phyloP scores from a whole-genome alignment of 2,888 invertebrate genomes.

The Bruchidius siliquastri region DNA sequence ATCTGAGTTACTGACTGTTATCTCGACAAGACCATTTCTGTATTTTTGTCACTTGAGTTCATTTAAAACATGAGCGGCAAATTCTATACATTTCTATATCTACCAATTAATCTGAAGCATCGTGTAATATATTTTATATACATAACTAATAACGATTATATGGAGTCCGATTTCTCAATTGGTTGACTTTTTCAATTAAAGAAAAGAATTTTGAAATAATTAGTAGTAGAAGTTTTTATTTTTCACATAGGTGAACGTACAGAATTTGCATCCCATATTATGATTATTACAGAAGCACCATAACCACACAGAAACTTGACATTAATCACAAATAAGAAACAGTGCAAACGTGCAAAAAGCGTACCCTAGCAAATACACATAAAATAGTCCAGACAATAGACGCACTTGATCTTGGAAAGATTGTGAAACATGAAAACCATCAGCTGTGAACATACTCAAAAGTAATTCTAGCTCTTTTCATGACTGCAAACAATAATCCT shows the following conservation, averaged over 20 bases:
- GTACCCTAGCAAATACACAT: slow-evolving; percentile 15
- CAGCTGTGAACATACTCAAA: slow-evolving; percentile 11
- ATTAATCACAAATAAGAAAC: neutral
- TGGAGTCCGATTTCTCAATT: too few species aligned
- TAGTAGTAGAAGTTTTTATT: neutral
- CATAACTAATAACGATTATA: too few species aligned
- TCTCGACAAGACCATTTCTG: slow-evolving; percentile 19
- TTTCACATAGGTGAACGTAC: neutral
- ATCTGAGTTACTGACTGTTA: neutral
- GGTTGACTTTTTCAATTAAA: too few species aligned
- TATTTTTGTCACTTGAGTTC: slow-evolving; percentile 24
- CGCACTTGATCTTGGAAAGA: neutral
- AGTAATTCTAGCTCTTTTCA: too few species aligned
- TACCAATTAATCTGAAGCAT: too few species aligned
- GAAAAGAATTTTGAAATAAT: too few species aligned
- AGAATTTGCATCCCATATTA: neutral
- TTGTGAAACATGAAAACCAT: slow-evolving; percentile 25
- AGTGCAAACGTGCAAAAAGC: neutral
- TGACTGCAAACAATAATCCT: too few species aligned
- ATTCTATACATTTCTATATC: neutral
- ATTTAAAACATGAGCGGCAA: neutral
- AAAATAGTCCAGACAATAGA: slow-evolving; percentile 23
- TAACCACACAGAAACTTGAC: neutral
- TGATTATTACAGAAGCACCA: neutral
- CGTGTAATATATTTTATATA: too few species aligned